These are phyloP conservation scores for Drosophila trapezifrons DNA, from an alignment of 1,140 invertebrate genomes.

Conservation along the genomic window DNA sequence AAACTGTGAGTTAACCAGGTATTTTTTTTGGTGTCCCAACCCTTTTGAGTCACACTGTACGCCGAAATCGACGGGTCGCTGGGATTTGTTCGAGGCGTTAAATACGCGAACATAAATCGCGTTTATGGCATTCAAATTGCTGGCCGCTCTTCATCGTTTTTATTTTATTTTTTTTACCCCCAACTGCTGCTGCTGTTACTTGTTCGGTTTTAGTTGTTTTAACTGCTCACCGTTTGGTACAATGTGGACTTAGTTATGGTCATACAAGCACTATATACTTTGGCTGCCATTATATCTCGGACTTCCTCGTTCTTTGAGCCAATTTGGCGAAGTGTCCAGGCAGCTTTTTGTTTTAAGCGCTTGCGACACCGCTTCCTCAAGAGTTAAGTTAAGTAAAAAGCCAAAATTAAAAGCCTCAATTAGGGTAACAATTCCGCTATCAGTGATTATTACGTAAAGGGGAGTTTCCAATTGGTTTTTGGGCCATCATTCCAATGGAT, in stretches of 20 bases:
- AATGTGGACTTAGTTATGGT: constrained; percentile 22
- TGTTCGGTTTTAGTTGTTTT: constrained; percentile 27
- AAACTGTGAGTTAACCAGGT: not conserved
- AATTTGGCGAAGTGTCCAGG: constrained; percentile 16
- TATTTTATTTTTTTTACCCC: not conserved
- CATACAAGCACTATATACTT: constrained; percentile 22
- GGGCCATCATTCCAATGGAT: constrained; percentile 3
- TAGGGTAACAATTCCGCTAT: constrained; percentile 8
- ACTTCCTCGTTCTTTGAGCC: constrained; percentile 39
- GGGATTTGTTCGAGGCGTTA: constrained; percentile 54
- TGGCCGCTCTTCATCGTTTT: constrained; percentile 28
- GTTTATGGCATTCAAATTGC: constrained; percentile 68
- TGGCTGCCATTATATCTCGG: constrained; percentile 5
- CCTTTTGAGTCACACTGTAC: constrained; percentile 3
- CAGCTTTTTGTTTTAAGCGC: not conserved
- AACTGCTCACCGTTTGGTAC: constrained; percentile 28
- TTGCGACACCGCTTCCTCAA: constrained; percentile 12
- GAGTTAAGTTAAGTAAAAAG: not conserved
- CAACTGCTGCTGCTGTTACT: constrained; percentile 20
- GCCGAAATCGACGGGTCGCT: constrained; percentile 14
- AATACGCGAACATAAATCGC: constrained; percentile 68
- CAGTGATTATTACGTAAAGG: not conserved
- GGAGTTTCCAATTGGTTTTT: constrained; percentile 11
- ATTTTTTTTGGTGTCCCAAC: not conserved
- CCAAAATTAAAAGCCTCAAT: constrained; percentile 4